Evolutionary conservation across 2,113 vertebrate genomes (phyloP), one percentile per base, ranked within the genome.

Genomic region (Cyanoramphus novaezelandiae): DNA sequence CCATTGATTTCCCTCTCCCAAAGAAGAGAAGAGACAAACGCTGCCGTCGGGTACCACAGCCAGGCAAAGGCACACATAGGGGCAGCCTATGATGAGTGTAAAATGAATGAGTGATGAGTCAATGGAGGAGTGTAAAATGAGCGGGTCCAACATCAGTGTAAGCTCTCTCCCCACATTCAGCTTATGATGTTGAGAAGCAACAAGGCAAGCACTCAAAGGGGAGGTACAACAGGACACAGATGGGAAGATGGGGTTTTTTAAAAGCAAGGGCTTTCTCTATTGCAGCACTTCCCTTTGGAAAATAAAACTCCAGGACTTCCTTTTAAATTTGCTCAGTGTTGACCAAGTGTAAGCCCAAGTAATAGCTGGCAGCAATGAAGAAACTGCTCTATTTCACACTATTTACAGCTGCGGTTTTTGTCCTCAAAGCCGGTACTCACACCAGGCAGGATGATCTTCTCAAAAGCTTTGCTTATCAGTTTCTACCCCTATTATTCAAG

Each of bases 91-190:
- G 11, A 55, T 13, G 11, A 55, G 18, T 20, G 53, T 31, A 55
- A 33, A 64, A 27, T 7, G 4, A 37, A 24, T 2, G 1, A 52
- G 71, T 37, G 46, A 46, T 46, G 46, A 46, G 20, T 20, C 37
- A 7, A 18, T 1, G 6, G 46, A 37, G 0, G 2, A 39, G n/a
- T 2, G 5, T 7, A 13, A 46, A 64, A 23, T 7, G 4, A 43
- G 20, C 2, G 1, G 60, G 71, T 37, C 67, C 25, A 7, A 7
- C 33, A n/a, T 5, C 60, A 37, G 31, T 25, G 35, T 5, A 0
- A 8, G 7, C 25, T 7, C 53, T 24, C n/a, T 44, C 19, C 39
- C 31, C 37, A 3, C 28, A 1, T 15, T 28, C 81, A 21, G 37
- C 25, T 13, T 21, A 63, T 24, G 68, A 41, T 8, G n/a, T 44